phyloP scores from a whole-genome alignment of 2,113 vertebrate genomes.

The Odontophorus gujanensis region DNA sequence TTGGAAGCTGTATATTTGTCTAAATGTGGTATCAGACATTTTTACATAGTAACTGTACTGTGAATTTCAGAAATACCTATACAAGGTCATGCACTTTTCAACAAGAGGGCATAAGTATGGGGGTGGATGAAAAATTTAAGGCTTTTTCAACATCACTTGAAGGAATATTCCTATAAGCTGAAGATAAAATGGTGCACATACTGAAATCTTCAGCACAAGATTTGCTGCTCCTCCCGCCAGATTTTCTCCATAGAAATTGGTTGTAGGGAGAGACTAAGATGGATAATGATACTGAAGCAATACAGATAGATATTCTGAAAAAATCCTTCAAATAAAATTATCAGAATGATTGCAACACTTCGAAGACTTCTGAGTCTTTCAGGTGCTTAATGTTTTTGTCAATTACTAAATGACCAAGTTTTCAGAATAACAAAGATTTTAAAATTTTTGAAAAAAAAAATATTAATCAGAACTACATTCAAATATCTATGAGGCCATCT shows the following conservation, averaged over 20 bases:
- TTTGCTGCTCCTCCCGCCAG: background rate
- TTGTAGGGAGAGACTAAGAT: background rate
- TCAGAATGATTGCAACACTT: background rate
- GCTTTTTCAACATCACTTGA: background rate
- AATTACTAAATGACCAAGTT: background rate
- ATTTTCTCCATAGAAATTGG: background rate
- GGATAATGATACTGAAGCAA: background rate
- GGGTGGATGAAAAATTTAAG: background rate
- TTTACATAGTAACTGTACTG: constrained; percentile 13
- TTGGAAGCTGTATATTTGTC: constrained; percentile 30
- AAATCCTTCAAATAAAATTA: background rate
- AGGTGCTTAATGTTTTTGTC: background rate
- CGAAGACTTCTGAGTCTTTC: background rate
- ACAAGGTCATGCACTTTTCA: constrained; percentile 33
- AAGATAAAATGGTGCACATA: background rate
- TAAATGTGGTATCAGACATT: background rate
- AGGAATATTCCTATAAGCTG: background rate
- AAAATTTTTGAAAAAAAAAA: background rate
- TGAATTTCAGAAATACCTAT: constrained; percentile 26
- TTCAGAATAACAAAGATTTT: background rate
- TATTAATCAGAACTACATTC: background rate
- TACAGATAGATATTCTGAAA: background rate
- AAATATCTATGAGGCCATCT: background rate
- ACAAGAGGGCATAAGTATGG: background rate
- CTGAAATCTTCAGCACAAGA: background rate